Base-by-base conservation (phyloP, 2,113 vertebrate genomes). In the Oceanodroma tethys region DNA sequence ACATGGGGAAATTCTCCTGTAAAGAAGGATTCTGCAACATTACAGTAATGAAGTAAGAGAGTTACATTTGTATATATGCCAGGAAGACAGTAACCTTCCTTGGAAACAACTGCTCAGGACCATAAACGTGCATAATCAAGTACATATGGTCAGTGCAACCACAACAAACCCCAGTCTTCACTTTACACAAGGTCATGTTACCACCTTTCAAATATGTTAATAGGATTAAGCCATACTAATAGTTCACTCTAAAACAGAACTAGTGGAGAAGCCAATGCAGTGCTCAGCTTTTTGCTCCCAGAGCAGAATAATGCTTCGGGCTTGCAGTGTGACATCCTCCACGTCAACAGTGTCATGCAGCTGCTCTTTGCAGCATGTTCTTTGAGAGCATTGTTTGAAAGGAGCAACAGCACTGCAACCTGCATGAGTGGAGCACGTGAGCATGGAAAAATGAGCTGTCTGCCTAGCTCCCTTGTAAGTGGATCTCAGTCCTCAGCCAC, bases 271-370 rank as follows among this genome's bases (percentile, higher is more conserved):
- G 63, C 12, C 38, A 86, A 13, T 9, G n/a, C 22, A 60, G 26
- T 13, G 26, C 50, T 45, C 43, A 71, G 45, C 15, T 66, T 81
- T 59, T 59, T 36, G 26, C 38, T 70, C 21, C 11, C 23, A 65
- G n/a, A 76, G 63, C 32, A 55, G n/a, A 60, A 6, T 19, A 38
- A 59, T 6, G 30, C 11, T 65, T 65, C 1, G 1, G 26, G 65
- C n/a, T 21, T 48, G 22, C 10, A 34, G 47, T 1, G 4, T 26
- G 50, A 60, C 1, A 1, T 45, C 52, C 22, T 38, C 52, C 40
- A 65, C 0, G 4, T 25, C 50, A 65, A 13, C 30, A 26, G n/a
- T 0, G 0, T 17, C 50, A 58, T 1, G 3, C 23, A 52, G 48
- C 36, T 60, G 32, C 19, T 30, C 52, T 50, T 43, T 43, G 53